phyloP scores from a whole-genome alignment of 2,888 invertebrate species.

The Sipunculus nudus region DNA sequence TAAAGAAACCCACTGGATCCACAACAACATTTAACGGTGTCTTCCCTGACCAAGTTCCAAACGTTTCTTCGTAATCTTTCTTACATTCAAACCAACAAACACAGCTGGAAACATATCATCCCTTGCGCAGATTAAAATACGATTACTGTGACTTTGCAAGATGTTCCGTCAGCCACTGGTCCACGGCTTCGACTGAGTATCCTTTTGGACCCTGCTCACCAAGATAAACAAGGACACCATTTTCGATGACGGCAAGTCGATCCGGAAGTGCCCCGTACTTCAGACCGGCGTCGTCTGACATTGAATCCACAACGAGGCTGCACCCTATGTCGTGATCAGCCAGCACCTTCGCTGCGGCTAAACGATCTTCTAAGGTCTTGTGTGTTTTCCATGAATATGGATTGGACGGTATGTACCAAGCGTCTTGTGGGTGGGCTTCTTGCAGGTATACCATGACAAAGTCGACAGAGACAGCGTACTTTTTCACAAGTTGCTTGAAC shows the following conservation, averaged over 20 bases:
- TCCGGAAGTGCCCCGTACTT: conserved; percentile 52
- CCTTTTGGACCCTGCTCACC: conserved; percentile 49
- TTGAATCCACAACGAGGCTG: conserved; percentile 48
- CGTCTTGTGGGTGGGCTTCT: conserved; percentile 56
- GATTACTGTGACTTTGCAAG: no score
- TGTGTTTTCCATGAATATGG: conserved; percentile 42
- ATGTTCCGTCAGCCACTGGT: conserved; percentile 53
- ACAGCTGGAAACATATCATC: no score
- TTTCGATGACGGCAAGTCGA: conserved; percentile 48
- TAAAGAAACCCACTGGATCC: no score
- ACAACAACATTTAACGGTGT: no score
- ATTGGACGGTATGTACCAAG: conserved; percentile 53
- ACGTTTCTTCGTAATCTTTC: no score
- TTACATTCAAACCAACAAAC: no score
- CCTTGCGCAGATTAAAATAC: no score
- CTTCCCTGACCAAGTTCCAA: no score
- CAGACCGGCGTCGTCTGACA: conserved; percentile 46
- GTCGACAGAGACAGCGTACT: conserved; percentile 46
- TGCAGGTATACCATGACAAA: conserved; percentile 57
- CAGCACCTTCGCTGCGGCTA: conserved; percentile 46
- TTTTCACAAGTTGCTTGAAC: conserved; percentile 45
- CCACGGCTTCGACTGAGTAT: conserved; percentile 47
- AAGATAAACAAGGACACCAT: conserved; percentile 46
- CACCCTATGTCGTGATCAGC: conserved; percentile 28
- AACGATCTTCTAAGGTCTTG: conserved; percentile 40